Evolutionary conservation across 2,888 invertebrate genomes (phyloP), one percentile per base, ranked within the genome.

Genomic region (Sinotaia quadrata): DNA sequence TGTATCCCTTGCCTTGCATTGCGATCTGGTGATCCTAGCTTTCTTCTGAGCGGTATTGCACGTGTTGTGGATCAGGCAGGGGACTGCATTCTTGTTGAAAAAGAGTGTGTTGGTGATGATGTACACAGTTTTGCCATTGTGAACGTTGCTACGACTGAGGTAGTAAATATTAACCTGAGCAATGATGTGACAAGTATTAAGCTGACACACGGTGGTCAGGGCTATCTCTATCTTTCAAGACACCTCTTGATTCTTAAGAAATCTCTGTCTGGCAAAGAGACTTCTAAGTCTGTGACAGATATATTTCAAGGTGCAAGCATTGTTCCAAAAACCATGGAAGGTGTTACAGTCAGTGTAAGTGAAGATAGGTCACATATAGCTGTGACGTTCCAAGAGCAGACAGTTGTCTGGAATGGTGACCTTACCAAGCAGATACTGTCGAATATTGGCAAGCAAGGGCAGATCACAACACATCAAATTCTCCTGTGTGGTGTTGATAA

Each of bases 1-100:
- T 63, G 72, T 15, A 80, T 78, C 57, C 76, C 81, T 29, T 81
- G 82, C 66, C 68, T 84, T 27, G 77, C 81, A 7, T 68, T 76
- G 2, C 74, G 79, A 33, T 52, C 62, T 18, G 75, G 71, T 24
- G 71, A 71, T n/a, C 63, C 71, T 29, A 10, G 75, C 75, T n/a
- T 69, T 75, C n/a, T 71, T 69, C 41, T 68, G 67, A 21, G 66
- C 67, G 49, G 63, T 18, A 34, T 63, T 31, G 5, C 29, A 1
- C 29, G 41, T n/a, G 54, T 54, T 24, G 54, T 54, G n/a, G 63
- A 63, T 51, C 52, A 63, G 18, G n/a, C n/a, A 15, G 49, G 34
- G 8, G 59, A 59, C 47, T 58, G 36, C 51, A 24, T 58, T n/a
- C 58, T 67, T 2, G 7, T 59, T 21, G 44, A 58, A 51, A 57